Percentiles rank a stretch among this genome's conserved stretches.
Evolutionary conservation across 64 coral and sea anemone genomes (phyloP).

Genomic region (Stylophora pistillata): DNA sequence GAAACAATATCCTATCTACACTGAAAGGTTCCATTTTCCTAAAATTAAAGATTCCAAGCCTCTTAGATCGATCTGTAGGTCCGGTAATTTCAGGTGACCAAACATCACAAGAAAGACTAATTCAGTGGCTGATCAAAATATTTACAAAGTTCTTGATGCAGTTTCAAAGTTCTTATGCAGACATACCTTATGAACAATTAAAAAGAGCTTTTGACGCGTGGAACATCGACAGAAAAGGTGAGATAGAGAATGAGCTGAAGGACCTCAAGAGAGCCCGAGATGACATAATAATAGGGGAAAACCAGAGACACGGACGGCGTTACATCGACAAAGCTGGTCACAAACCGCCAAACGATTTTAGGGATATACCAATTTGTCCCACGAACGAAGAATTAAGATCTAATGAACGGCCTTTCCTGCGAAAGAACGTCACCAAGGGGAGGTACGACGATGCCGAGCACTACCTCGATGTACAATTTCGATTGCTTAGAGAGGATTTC

Average conservation of each 20-base stretch:
- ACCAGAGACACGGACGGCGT: slow-evolving; percentile 20
- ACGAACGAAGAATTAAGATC: slow-evolving; percentile 48
- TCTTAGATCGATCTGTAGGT: slow-evolving; percentile 1
- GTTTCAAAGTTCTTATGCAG: slow-evolving; percentile 63
- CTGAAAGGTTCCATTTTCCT: slow-evolving; percentile 13
- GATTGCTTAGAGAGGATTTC: slow-evolving; percentile 72
- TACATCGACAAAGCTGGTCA: neutral
- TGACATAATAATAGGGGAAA: slow-evolving; percentile 57
- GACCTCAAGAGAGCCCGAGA: slow-evolving; percentile 40
- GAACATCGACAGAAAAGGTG: slow-evolving; percentile 23
- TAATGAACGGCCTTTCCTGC: slow-evolving; percentile 52
- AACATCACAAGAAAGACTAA: neutral
- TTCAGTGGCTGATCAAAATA: slow-evolving; percentile 32
- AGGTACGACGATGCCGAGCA: slow-evolving; percentile 47
- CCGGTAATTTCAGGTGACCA: neutral
- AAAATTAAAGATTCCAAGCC: neutral
- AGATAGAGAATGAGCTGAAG: slow-evolving; percentile 15
- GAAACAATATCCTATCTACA: slow-evolving; percentile 7
- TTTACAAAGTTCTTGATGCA: slow-evolving; percentile 46
- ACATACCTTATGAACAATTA: slow-evolving; percentile 57
- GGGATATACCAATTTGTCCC: slow-evolving; percentile 69
- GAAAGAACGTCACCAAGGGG: slow-evolving; percentile 65
- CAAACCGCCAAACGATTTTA: slow-evolving; percentile 70
- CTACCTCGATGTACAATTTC: slow-evolving; percentile 79
- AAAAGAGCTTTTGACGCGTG: slow-evolving; percentile 13